Conservation (phyloP, 2,888 invertebrate species). For the Melipona bicolor region DNA sequence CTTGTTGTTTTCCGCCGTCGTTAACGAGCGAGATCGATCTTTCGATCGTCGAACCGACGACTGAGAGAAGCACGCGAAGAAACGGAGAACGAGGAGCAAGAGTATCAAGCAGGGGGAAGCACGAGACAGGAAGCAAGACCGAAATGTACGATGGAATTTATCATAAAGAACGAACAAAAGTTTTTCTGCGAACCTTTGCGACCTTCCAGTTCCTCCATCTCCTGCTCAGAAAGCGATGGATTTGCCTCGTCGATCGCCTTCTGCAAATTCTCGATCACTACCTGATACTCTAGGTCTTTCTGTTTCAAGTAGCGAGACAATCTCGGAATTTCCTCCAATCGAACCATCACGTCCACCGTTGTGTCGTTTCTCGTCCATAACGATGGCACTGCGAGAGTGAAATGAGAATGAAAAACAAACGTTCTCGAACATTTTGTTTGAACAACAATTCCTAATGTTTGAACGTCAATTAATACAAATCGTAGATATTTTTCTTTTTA, state of each 20-base stretch:
- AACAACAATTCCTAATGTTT: too few relatives aligned
- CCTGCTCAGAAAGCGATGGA: slow-evolving; percentile 86
- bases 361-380: slow-evolving; percentile 89
- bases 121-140: slow-evolving; percentile 20
- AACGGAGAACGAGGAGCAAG: not conserved
- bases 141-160: not conserved
- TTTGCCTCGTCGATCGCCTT: slow-evolving; percentile 92
- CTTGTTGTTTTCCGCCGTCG: not conserved
- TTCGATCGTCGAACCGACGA: too few relatives aligned
- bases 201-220: slow-evolving; percentile 88
- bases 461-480: too few relatives aligned
- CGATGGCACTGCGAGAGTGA: slow-evolving; percentile 80
- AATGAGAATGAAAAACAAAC: not conserved
- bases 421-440: too few relatives aligned
- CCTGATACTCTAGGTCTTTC: slow-evolving; percentile 88
- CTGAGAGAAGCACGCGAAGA: too few relatives aligned
- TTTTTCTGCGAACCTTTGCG: slow-evolving; percentile 85
- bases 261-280: slow-evolving; percentile 92
- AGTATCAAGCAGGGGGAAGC: slow-evolving; percentile 20
- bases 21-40: not conserved
- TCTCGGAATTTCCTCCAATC: slow-evolving; percentile 87
- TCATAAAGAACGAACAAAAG: not conserved
- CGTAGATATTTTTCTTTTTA: too few relatives aligned
- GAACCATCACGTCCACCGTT: slow-evolving; percentile 90
- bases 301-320: slow-evolving; percentile 87